phyloP scores from a whole-genome alignment of 2,797 vertebrate species.

The Lindbergichthys nudifrons region DNA sequence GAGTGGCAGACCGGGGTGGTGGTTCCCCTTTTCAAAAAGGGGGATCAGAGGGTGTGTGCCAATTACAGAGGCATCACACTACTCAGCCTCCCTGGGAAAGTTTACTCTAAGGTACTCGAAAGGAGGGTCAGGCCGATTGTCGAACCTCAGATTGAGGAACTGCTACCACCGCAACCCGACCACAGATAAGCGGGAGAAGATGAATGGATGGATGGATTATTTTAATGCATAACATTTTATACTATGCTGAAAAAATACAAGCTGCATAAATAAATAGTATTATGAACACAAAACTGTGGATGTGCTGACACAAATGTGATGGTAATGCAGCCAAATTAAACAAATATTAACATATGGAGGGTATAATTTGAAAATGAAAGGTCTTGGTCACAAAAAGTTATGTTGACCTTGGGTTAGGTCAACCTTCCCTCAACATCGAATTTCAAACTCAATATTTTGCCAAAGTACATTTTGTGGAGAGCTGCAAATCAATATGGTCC shows the following conservation, averaged over 20 bases:
- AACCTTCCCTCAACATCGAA: constrained; percentile 50
- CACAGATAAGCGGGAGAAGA: too few species aligned
- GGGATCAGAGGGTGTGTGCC: too few species aligned
- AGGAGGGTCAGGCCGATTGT: too few species aligned
- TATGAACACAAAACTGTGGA: constrained; percentile 5
- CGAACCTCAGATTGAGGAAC: too few species aligned
- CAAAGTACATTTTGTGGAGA: constrained; percentile 60
- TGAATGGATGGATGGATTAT: too few species aligned
- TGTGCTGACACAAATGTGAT: not conserved
- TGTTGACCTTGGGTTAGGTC: constrained; percentile 55
- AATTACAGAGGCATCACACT: too few species aligned
- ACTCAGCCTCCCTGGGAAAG: too few species aligned
- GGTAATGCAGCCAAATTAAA: not conserved
- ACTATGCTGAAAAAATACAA: not conserved
- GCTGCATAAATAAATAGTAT: not conserved
- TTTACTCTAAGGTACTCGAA: too few species aligned
- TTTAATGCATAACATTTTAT: constrained; percentile 1
- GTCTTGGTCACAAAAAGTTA: constrained; percentile 41
- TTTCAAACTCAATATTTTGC: constrained; percentile 28
- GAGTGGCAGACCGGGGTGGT: too few species aligned
- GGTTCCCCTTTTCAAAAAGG: too few species aligned
- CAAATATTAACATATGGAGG: not conserved
- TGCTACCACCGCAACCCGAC: too few species aligned
- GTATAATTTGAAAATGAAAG: not conserved
- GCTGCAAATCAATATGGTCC: constrained; percentile 46